Percentiles rank a stretch among this genome's conserved stretches.
Conservation (phyloP, 2,113 vertebrate species). For the Dicrurus megarhynchus region DNA sequence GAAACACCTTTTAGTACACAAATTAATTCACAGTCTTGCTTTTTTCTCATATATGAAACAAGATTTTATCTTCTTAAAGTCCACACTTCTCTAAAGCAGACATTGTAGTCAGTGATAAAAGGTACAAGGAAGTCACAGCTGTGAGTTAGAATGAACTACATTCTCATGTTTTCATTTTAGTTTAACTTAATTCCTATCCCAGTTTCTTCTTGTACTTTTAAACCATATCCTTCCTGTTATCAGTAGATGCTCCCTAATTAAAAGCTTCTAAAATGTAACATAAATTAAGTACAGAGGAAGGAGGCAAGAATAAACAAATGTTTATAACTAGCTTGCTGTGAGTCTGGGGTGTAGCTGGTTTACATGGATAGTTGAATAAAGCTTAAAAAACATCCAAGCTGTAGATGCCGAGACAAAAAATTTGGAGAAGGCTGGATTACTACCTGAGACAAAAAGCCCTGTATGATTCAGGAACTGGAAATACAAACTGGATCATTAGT, state of each 20-base stretch:
- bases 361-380: constrained; percentile 66
- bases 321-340: constrained; percentile 56
- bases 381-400: neutral
- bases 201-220: constrained; percentile 22
- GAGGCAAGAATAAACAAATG: constrained; percentile 55
- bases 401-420: constrained; percentile 42
- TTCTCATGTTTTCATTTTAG: neutral
- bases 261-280: constrained; percentile 69
- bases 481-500: neutral
- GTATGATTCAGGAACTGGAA: neutral
- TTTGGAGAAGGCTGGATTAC: neutral
- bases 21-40: neutral
- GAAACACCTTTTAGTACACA: neutral
- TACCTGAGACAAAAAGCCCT: neutral
- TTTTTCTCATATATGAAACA: neutral
- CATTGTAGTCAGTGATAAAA: neutral
- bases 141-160: neutral
- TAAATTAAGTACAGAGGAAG: constrained; percentile 70
- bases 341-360: constrained; percentile 52
- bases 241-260: constrained; percentile 65
- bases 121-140: constrained; percentile 19
- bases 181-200: constrained; percentile 5
- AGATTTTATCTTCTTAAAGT: neutral
- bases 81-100: neutral
- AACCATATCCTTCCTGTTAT: constrained; percentile 49